Evolutionary conservation across 2,113 vertebrate genomes (phyloP).

Genomic region (Lampris megalopsis): DNA sequence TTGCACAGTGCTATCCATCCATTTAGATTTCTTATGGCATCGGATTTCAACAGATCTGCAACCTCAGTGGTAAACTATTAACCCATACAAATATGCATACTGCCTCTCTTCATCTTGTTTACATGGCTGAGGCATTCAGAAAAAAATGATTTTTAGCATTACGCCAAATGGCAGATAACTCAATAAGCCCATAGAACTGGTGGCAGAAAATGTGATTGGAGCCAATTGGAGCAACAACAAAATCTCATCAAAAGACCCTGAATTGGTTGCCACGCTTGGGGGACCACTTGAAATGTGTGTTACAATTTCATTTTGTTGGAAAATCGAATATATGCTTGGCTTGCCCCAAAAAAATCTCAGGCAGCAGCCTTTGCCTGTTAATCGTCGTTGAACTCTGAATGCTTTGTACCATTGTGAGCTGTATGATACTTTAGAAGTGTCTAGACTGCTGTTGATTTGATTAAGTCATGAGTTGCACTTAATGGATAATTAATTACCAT

Average conservation of each 20-base stretch:
- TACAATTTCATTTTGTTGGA: slow-evolving; percentile 55
- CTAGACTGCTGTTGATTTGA: slow-evolving; percentile 35
- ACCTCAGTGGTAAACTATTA: slow-evolving; percentile 14
- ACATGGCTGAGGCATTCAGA: slow-evolving; percentile 36
- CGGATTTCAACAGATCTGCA: slow-evolving; percentile 23
- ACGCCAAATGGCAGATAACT: slow-evolving; percentile 62
- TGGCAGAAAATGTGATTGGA: slow-evolving; percentile 56
- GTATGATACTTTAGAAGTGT: slow-evolving; percentile 12
- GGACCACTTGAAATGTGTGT: slow-evolving; percentile 43
- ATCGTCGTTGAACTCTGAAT: slow-evolving; percentile 29
- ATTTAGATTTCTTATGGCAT: slow-evolving; percentile 3
- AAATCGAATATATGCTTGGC: slow-evolving; percentile 44
- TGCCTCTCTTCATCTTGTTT: slow-evolving; percentile 44
- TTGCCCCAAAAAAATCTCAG: not conserved
- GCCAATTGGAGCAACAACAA: slow-evolving; percentile 45
- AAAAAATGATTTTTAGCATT: slow-evolving; percentile 59
- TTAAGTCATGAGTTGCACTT: slow-evolving; percentile 14
- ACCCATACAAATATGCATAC: slow-evolving; percentile 12
- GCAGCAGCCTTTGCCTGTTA: slow-evolving; percentile 30
- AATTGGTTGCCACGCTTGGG: slow-evolving; percentile 51
- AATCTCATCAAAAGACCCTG: slow-evolving; percentile 61
- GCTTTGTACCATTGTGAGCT: slow-evolving; percentile 10
- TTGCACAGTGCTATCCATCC: not conserved
- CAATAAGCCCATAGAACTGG: slow-evolving; percentile 49
- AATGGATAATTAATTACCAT: slow-evolving; percentile 40